Evolutionary conservation across 1,140 invertebrate genomes (phyloP).

Genomic region (Coptotermes formosanus): DNA sequence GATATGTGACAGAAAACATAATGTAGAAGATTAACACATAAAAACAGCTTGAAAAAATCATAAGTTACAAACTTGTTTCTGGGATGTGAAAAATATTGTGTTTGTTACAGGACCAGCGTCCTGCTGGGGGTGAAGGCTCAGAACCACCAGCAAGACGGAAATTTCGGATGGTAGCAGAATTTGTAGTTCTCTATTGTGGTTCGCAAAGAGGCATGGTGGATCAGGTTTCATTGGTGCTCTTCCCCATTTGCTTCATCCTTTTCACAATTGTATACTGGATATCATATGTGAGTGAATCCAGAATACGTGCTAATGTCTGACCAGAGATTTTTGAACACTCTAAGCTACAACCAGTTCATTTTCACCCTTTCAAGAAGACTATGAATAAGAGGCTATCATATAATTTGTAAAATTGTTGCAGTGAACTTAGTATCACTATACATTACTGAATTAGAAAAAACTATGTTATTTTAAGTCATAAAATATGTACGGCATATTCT

Average conservation of each 20-base stretch:
- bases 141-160: constrained; percentile 37
- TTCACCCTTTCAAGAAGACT: background rate
- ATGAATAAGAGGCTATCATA: background rate
- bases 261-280: constrained; percentile 71
- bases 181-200: constrained; percentile 57
- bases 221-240: constrained; percentile 61
- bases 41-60: no score
- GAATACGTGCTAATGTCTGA: constrained; percentile 14
- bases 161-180: constrained; percentile 48
- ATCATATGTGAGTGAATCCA: constrained; percentile 59
- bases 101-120: background rate
- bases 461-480: background rate
- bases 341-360: background rate
- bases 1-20: no score
- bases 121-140: background rate
- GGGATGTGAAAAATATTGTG: no score
- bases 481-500: background rate
- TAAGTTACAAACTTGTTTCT: no score
- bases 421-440: background rate
- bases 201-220: constrained; percentile 56
- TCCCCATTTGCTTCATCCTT: constrained; percentile 65
- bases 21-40: no score
- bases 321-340: background rate
- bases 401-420: no score
- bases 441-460: background rate